Percentiles rank a stretch among this genome's conserved stretches.
Evolutionary conservation across 2,113 vertebrate genomes (phyloP).

Genomic region (Odocoileus hemionus): DNA sequence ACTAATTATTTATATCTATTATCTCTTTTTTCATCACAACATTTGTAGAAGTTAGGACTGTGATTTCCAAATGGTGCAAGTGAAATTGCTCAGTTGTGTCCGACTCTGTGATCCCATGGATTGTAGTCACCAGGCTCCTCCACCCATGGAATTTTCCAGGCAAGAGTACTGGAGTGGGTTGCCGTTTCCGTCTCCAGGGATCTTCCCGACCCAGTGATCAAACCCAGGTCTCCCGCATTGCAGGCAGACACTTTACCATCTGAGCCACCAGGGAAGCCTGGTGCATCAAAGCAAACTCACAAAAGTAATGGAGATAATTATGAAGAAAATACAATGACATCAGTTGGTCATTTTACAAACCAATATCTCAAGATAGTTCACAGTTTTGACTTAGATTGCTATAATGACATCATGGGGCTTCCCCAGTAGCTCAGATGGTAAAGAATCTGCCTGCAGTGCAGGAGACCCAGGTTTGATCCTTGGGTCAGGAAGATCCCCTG

Average conservation of each 20-base stretch:
- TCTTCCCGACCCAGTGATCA: background rate
- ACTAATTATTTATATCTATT: background rate
- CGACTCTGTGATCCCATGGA: fast-evolving
- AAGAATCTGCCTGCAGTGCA: background rate
- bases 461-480: background rate
- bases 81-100: background rate
- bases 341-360: background rate
- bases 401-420: background rate
- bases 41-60: background rate
- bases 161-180: background rate
- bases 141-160: background rate
- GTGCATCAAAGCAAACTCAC: background rate
- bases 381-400: background rate
- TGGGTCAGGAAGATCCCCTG: background rate
- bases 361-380: background rate
- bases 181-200: background rate
- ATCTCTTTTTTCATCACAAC: background rate
- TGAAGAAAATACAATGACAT: background rate
- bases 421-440: background rate
- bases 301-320: background rate
- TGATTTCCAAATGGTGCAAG: background rate
- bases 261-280: background rate
- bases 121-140: background rate
- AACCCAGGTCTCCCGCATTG: background rate
- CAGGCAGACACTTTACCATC: background rate